These are phyloP conservation scores for Lathronympha strigana DNA, from an alignment of 2,888 invertebrate genomes.

Conservation along the genomic window DNA sequence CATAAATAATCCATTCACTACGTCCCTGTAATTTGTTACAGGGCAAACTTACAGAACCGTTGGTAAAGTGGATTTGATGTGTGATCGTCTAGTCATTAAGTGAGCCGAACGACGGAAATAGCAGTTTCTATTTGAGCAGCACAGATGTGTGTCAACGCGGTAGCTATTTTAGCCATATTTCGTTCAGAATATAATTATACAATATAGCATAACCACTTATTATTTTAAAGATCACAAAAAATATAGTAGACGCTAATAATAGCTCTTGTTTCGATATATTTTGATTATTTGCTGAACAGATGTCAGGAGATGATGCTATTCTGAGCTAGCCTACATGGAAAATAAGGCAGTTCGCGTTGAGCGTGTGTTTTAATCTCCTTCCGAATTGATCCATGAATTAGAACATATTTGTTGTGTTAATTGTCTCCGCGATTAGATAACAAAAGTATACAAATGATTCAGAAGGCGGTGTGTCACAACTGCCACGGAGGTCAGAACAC, in stretches of 20 bases:
- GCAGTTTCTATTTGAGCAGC: constrained; percentile 67
- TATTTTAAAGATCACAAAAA: constrained; percentile 1
- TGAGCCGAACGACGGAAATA: constrained; percentile 71
- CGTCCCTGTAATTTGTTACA: constrained; percentile 22
- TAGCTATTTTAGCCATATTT: constrained; percentile 61
- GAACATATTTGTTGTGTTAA: constrained; percentile 22
- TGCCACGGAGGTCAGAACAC: constrained; percentile 71
- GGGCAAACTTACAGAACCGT: constrained; percentile 58
- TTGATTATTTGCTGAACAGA: background rate
- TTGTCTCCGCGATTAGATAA: constrained; percentile 37
- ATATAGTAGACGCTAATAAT: background rate
- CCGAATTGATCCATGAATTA: background rate
- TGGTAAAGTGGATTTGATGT: constrained; percentile 61
- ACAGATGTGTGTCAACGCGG: constrained; percentile 78
- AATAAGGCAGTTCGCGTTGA: no score
- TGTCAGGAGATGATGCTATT: background rate
- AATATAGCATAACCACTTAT: constrained; percentile 20
- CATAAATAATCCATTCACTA: constrained; percentile 19
- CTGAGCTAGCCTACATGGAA: no score
- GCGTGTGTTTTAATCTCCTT: background rate
- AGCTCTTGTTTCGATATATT: background rate
- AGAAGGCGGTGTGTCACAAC: constrained; percentile 56
- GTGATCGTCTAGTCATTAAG: constrained; percentile 73
- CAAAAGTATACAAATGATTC: constrained; percentile 51
- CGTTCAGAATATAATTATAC: constrained; percentile 36